Conservation (phyloP, 2,113 vertebrate genomes). For the Motacilla alba region DNA sequence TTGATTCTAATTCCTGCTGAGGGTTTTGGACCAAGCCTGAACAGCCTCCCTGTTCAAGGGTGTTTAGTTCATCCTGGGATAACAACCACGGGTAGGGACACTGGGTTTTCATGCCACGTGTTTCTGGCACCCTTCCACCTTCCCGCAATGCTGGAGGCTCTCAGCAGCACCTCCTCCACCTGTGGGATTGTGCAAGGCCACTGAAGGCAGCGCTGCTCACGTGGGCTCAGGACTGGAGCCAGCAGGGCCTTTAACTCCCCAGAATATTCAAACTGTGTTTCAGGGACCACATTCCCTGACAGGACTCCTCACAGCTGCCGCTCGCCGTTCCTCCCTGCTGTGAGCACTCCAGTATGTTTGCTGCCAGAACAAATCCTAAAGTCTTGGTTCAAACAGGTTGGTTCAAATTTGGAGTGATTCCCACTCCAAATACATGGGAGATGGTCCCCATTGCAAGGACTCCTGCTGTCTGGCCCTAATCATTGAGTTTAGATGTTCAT, state of each 20-base stretch:
- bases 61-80: neutral
- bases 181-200: neutral
- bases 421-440: neutral
- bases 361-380: neutral
- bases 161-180: fast-evolving
- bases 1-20: neutral
- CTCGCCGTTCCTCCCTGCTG: neutral
- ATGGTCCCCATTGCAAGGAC: neutral
- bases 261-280: neutral
- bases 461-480: neutral
- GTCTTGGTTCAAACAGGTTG: neutral
- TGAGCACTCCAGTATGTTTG: neutral
- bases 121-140: neutral
- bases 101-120: neutral
- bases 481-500: neutral
- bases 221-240: neutral
- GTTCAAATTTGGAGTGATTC: neutral
- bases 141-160: fast-evolving
- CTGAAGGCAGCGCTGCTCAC: neutral
- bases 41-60: neutral
- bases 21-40: neutral
- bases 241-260: neutral
- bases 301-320: neutral
- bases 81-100: neutral
- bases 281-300: neutral